Evolutionary conservation across 2,113 vertebrate genomes (phyloP), one percentile per base, ranked within the genome.

Genomic region (Salvelinus alpinus): DNA sequence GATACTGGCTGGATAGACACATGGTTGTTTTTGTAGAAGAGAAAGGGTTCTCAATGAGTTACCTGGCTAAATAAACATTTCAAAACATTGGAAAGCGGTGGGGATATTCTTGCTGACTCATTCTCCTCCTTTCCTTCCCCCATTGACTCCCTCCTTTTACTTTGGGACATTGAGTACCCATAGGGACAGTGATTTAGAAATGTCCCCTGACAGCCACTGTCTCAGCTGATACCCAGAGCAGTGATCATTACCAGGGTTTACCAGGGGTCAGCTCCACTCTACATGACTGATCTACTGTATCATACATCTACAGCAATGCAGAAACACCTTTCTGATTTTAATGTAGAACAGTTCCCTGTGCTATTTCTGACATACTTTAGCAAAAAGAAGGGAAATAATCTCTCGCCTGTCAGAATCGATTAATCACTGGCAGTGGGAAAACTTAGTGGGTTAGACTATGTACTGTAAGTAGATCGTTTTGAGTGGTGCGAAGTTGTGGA

Each of bases 271-370:
- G 14, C 5, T 57, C 54, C 54, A 14, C 54, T 20, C 54, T 57
- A 57, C 44, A 59, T 25, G 60, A 59, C 72, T 76, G 38, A 81
- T 83, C 64, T 78, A 27, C 59, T 70, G 77, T 34, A 18, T 59
- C 69, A 74, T 70, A 78, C 70, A 80, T 76, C 75, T 78, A 87
- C 81, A 13, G 51, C 51, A 85, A 86, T 75, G 78, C 65, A 79
- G 82, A 78, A 77, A 77, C n/a, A 80, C 78, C 77, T 64, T 71
- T 85, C 76, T 54, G 51, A 54, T 54, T 18, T 86, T 87, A 88
- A 92, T 91, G 85, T 90, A 74, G 91, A 90, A 80, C 91, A 90
- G 85, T 77, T 91, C 91, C 87, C 83, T 89, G 71, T 84, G 68
- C 87, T 84, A 82, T 85, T 86, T 82, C 83, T 86, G 89, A 88